phyloP scores from a whole-genome alignment of 2,113 vertebrate genomes.

The Chaenogobius annularis region DNA sequence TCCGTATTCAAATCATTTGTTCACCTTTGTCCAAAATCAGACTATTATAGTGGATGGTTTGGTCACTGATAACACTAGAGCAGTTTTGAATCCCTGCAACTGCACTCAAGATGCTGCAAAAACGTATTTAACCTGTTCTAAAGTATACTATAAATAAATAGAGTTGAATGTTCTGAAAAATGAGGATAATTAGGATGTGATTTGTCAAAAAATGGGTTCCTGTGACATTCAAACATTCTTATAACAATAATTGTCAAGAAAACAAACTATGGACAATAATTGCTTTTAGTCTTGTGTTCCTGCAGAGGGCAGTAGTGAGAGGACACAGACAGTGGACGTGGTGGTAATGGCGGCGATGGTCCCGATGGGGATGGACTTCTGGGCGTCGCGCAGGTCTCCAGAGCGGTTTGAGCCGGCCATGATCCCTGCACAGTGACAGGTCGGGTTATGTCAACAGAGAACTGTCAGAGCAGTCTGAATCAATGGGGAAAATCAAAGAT shows the following conservation, averaged over 20 bases:
- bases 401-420: constrained; percentile 99
- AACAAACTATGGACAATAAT: not conserved
- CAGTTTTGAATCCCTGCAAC: constrained; percentile 18
- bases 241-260: no score
- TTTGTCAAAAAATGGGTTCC: not conserved
- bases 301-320: constrained; percentile 51
- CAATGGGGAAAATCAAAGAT: constrained; percentile 2
- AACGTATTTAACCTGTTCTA: no score
- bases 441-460: not conserved
- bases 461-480: not conserved
- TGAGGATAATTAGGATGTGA: not conserved
- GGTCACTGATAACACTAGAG: constrained; percentile 29
- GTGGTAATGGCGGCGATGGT: constrained; percentile 97
- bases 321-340: constrained; percentile 97
- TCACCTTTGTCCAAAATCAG: not conserved
- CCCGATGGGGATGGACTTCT: constrained; percentile 96
- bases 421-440: constrained; percentile 81
- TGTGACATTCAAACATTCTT: no score
- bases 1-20: not conserved
- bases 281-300: not conserved
- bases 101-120: constrained; percentile 6
- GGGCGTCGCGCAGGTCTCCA: constrained; percentile 94
- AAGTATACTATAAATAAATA: not conserved
- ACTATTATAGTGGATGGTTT: constrained; percentile 23
- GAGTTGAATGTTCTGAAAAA: not conserved